phyloP scores from a whole-genome alignment of 35 echinoderm and acorn worm species.

The Nesometra sesokonis region DNA sequence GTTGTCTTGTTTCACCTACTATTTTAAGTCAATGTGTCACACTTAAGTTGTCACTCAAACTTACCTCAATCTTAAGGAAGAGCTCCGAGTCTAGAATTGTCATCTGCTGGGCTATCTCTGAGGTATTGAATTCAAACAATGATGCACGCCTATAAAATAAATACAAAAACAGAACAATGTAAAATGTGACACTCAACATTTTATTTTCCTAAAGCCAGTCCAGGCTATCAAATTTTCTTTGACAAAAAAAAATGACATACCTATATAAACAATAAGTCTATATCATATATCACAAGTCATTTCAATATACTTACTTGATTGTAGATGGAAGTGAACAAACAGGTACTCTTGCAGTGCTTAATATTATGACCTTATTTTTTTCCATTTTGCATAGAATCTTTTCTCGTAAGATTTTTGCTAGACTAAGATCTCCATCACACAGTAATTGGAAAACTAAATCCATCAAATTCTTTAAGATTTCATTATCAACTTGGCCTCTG shows the following conservation, averaged over 20 bases:
- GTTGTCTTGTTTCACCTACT: no score
- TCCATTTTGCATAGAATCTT: slow-evolving; percentile 84
- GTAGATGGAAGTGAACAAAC: not conserved
- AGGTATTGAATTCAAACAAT: slow-evolving; percentile 61
- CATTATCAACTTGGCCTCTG: slow-evolving; percentile 84
- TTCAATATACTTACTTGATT: not conserved
- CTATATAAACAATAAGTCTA: no score
- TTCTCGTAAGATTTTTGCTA: slow-evolving; percentile 81
- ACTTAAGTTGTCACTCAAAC: no score
- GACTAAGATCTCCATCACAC: slow-evolving; percentile 80
- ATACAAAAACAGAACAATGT: slow-evolving; percentile 9
- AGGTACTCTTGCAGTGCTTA: not conserved
- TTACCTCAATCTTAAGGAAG: slow-evolving; percentile 91
- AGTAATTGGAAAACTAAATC: slow-evolving; percentile 90
- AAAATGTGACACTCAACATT: not conserved
- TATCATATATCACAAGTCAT: no score
- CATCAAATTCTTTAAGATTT: slow-evolving; percentile 93
- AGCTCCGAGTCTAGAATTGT: slow-evolving; percentile 92
- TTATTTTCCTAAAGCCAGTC: no score
- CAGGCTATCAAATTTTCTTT: no score
- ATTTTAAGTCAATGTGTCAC: no score
- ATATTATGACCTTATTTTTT: slow-evolving; percentile 54
- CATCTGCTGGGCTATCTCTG: slow-evolving; percentile 92
- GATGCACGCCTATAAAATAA: slow-evolving; percentile 60
- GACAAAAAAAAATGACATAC: no score